A percentile compares a stretch with the other conserved stretches of the same genome.
Evolutionary conservation across 2,888 invertebrate genomes (phyloP).

Genomic region (Octodonta nipae): DNA sequence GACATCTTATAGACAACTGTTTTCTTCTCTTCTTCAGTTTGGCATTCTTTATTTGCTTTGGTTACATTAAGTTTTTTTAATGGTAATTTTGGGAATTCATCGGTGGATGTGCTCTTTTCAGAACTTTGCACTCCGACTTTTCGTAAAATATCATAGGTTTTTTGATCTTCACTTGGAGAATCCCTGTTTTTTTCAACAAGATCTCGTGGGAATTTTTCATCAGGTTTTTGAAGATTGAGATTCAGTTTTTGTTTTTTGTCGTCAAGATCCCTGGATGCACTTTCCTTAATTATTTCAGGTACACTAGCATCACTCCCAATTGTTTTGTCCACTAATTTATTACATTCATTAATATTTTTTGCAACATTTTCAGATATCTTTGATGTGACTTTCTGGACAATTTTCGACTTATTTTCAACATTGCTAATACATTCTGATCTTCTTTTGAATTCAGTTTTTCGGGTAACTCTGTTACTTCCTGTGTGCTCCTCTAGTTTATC

Average conservation of each 20-base stretch:
- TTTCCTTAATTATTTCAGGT: neutral
- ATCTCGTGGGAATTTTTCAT: neutral
- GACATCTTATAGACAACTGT: conserved; percentile 5
- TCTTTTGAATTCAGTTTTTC: too few relatives aligned
- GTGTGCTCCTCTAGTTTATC: conserved; percentile 1
- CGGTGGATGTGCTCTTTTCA: conserved; percentile 34
- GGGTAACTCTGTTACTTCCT: neutral
- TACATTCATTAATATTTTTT: neutral
- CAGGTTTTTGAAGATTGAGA: conserved; percentile 13
- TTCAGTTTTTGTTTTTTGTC: conserved; percentile 12
- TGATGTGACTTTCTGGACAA: conserved; percentile 2
- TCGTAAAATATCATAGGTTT: conserved; percentile 32
- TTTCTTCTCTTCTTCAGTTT: conserved; percentile 31
- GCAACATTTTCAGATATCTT: neutral
- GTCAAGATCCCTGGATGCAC: conserved; percentile 3
- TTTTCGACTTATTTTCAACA: conserved; percentile 8
- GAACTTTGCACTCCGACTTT: conserved; percentile 32
- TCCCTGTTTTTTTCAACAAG: conserved; percentile 20
- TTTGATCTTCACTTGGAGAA: conserved; percentile 36
- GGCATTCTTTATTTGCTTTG: conserved; percentile 32
- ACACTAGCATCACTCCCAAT: neutral
- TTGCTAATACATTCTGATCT: too few relatives aligned
- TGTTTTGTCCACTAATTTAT: neutral
- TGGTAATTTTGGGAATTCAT: conserved; percentile 29
- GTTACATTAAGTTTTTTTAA: conserved; percentile 23